Percentiles rank a stretch among this genome's conserved stretches.
These are phyloP conservation scores for Sminthurinus signatus DNA, from an alignment of 1,140 invertebrate species.

Conservation along the genomic window DNA sequence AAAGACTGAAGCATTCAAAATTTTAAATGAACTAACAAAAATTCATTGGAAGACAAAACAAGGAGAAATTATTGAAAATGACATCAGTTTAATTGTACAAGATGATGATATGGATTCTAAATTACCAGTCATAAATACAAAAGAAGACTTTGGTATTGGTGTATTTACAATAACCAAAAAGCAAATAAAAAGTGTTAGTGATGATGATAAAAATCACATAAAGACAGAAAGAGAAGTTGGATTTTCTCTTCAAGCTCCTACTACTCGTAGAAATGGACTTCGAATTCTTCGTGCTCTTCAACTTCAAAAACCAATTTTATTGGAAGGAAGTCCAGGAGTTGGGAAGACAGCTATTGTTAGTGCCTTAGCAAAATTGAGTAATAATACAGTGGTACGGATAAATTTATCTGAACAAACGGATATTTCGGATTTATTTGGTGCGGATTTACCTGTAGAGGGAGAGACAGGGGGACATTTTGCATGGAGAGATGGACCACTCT, in stretches of 20 bases:
- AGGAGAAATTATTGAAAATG: no score
- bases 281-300: conserved; percentile 81
- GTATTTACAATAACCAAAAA: conserved; percentile 15
- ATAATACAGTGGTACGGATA: conserved; percentile 76
- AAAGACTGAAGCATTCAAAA: neutral
- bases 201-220: neutral
- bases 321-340: conserved; percentile 97
- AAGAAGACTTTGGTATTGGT: conserved; percentile 12
- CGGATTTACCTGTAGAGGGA: conserved; percentile 92
- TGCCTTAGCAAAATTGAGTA: conserved; percentile 79
- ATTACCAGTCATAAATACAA: neutral
- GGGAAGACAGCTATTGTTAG: conserved; percentile 94
- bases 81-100: no score
- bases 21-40: no score
- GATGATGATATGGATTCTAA: no score
- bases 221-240: neutral
- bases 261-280: conserved; percentile 73
- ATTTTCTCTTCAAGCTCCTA: conserved; percentile 74
- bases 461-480: conserved; percentile 74
- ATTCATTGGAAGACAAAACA: no score
- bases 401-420: conserved; percentile 98
- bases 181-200: neutral
- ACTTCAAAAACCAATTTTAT: conserved; percentile 77
- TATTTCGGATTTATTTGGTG: conserved; percentile 89
- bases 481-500: conserved; percentile 93